phyloP scores from a whole-genome alignment of 2,888 invertebrate species.

The Tipula unca region DNA sequence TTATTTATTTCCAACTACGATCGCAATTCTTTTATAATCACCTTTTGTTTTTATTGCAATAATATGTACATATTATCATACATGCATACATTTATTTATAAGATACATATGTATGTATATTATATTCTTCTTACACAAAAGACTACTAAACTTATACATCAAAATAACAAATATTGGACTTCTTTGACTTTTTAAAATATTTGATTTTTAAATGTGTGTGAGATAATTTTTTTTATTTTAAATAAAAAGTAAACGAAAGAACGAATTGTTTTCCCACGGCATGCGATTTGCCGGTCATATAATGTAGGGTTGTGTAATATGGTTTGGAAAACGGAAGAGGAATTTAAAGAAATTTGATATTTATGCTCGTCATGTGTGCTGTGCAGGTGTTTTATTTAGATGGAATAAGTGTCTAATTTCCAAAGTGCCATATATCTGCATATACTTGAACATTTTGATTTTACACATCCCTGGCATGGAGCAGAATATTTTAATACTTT shows the following conservation, averaged over 20 bases:
- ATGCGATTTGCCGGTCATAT: conserved; percentile 45
- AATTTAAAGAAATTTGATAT: background rate
- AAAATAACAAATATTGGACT: background rate
- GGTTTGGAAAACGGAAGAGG: background rate
- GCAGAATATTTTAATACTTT: background rate
- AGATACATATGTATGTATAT: background rate
- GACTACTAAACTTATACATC: background rate
- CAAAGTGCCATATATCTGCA: background rate
- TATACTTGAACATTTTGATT: background rate
- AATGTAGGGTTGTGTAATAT: conserved; percentile 17
- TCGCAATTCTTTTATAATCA: background rate
- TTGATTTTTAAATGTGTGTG: conserved; percentile 16
- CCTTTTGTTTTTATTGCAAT: background rate
- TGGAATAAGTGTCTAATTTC: background rate
- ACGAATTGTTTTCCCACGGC: conserved; percentile 46
- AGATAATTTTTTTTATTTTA: background rate
- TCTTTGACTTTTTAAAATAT: conserved; percentile 16
- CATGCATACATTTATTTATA: background rate
- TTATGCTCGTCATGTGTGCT: background rate
- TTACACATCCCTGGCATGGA: background rate
- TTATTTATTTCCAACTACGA: background rate
- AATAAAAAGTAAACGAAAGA: conserved; percentile 26
- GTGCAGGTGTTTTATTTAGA: background rate
- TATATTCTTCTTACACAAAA: background rate
- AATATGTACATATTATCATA: background rate